Evolutionary conservation across 2,888 invertebrate species (phyloP).

Genomic region (Isoperla grammatica): DNA sequence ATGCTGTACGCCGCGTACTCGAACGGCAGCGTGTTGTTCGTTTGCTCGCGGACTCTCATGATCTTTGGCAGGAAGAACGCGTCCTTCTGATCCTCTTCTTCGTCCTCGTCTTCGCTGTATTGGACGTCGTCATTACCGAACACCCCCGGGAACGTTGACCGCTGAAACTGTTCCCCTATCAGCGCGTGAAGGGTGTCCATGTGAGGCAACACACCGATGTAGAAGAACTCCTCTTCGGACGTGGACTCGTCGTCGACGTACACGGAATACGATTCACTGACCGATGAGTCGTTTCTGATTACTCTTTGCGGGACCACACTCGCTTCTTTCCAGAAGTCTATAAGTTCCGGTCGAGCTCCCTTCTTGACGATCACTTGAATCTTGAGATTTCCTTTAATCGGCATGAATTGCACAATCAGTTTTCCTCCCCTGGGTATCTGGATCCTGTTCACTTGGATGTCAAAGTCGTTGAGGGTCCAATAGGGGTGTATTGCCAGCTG

Average conservation of each 20-base stretch:
- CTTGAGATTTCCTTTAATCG: neutral
- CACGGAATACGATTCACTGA: neutral
- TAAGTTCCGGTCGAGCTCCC: neutral
- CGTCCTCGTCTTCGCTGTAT: neutral
- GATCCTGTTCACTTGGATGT: neutral
- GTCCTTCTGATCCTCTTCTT: neutral
- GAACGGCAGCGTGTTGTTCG: neutral
- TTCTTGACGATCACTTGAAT: neutral
- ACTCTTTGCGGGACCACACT: neutral
- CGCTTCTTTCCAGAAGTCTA: slow-evolving; percentile 9
- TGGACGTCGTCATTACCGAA: too few species aligned
- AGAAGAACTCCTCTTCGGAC: neutral
- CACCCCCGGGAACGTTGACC: neutral
- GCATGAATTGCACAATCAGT: slow-evolving; percentile 2
- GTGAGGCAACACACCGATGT: neutral
- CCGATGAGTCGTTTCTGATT: neutral
- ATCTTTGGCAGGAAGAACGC: neutral
- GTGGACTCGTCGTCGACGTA: neutral
- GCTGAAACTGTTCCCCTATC: neutral
- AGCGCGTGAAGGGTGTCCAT: neutral
- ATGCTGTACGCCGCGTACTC: neutral
- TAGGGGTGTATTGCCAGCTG: neutral
- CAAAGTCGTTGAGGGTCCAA: neutral
- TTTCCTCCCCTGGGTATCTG: slow-evolving; percentile 6
- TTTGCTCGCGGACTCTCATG: neutral